Conservation (phyloP, 2,797 vertebrate genomes). For the Tapirus indicus region DNA sequence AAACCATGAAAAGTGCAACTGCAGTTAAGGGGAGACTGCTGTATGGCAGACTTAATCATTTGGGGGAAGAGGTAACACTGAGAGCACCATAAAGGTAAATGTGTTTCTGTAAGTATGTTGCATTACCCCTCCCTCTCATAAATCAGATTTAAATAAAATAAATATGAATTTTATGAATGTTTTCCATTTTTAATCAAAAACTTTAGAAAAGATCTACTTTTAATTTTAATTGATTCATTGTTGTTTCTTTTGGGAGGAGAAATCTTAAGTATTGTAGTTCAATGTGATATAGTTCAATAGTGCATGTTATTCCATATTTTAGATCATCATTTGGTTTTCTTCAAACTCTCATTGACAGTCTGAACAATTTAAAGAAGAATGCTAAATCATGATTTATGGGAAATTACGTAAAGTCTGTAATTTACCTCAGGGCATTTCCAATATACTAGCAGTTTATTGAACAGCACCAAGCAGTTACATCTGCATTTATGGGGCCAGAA, state of each 20-base stretch:
- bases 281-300: neutral
- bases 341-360: neutral
- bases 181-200: constrained; percentile 17
- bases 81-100: neutral
- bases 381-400: neutral
- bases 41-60: neutral
- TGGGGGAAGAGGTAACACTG: neutral
- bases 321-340: neutral
- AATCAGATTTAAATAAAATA: neutral
- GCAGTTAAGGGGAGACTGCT: too few relatives aligned
- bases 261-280: neutral
- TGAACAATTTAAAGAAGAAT: neutral
- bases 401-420: neutral
- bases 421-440: neutral
- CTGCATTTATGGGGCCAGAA: neutral
- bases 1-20: too few relatives aligned
- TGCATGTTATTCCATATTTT: neutral
- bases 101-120: neutral
- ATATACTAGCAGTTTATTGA: neutral
- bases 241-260: neutral
- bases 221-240: neutral
- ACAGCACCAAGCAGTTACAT: neutral
- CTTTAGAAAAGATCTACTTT: neutral
- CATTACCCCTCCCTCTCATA: neutral
- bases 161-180: neutral